Base-by-base conservation (phyloP, 64 coral and sea anemone genomes). In the Porites australiensis region DNA sequence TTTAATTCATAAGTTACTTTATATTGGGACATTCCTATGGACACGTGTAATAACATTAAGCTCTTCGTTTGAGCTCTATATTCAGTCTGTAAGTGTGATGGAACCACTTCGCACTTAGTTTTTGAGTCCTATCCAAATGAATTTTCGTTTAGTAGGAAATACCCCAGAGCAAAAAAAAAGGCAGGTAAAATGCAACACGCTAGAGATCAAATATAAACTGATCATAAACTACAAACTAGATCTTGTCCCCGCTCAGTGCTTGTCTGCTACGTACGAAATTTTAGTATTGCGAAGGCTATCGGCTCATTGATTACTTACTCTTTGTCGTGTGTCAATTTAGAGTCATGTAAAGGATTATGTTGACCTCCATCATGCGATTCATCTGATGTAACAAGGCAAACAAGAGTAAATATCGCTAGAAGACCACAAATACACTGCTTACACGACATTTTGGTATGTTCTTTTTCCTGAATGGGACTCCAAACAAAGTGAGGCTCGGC, bases 281-380 rank as follows among this genome's bases (percentile, higher is more conserved):
- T 55, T 55, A 55, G 11, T 57, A 57, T 37, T 37, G 27, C 3
- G 54, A 57, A 57, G 54, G 54, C 1, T 9, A 57, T 57, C 54
- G 6, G 12, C 3, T 9, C 12, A 7, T 57, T 48, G 10, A 16
- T n/a, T 21, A 87, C 91, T 87, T 79, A 93, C 91, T 93, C 91
- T 93, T 93, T 93, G 70, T 93, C 91, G 14, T 93, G 91, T 21
- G 91, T 93, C 15, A 87, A 15, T 79, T 93, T 93, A 61, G 82
- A 64, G 66, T 93, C 82, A 20, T 93, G 91, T 58, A 93, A n/a
- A 57, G 77, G 91, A 51, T 73, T 93, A 16, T 58, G 50, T 70
- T 86, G 18, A 8, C 62, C 72, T 45, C 21, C 52, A 19, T 62
- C 72, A 47, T 87, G 63, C 44, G 59, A 61, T 2, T 50, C 81